A percentile compares a stretch with the other conserved stretches of the same genome.
These are phyloP conservation scores for Liposcelis brunnea DNA, from an alignment of 2,888 invertebrate species.

Conservation along the genomic window DNA sequence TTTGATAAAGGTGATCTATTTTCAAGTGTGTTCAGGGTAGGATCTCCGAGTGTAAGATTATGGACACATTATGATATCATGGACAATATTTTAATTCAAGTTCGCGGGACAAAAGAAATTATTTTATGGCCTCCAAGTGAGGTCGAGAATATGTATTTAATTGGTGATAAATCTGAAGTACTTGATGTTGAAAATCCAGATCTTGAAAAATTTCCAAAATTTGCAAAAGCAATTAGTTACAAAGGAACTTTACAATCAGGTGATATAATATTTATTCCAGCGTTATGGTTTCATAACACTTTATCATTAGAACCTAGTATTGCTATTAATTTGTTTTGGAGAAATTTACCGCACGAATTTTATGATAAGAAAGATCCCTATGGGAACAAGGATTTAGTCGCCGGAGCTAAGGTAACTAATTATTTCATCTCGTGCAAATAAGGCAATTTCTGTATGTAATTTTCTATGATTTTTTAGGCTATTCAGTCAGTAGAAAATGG, in stretches of 20 bases:
- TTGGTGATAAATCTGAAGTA: conserved; percentile 34
- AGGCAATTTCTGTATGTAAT: background rate
- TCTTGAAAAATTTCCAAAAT: conserved; percentile 26
- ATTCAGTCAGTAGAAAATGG: conserved; percentile 28
- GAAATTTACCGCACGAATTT: conserved; percentile 25
- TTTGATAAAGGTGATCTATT: conserved; percentile 27
- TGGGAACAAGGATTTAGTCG: conserved; percentile 33
- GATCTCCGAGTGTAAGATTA: conserved; percentile 29
- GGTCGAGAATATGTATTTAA: conserved; percentile 30
- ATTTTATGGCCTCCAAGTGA: conserved; percentile 31
- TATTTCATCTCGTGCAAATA: background rate
- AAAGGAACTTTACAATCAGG: conserved; percentile 28
- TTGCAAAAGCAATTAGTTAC: conserved; percentile 24
- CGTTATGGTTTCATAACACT: conserved; percentile 38
- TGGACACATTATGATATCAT: conserved; percentile 41
- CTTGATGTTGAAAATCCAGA: conserved; percentile 32
- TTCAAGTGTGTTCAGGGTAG: conserved; percentile 34
- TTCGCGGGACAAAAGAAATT: conserved; percentile 28
- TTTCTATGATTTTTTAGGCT: conserved; percentile 20
- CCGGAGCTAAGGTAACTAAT: conserved; percentile 24
- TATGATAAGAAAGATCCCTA: conserved; percentile 36
- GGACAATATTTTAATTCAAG: conserved; percentile 35
- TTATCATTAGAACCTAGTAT: conserved; percentile 30
- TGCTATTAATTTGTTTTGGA: conserved; percentile 37
- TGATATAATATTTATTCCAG: conserved; percentile 35